phyloP scores from a whole-genome alignment of 2,113 vertebrate species.

The Brachionichthys hirsutus region DNA sequence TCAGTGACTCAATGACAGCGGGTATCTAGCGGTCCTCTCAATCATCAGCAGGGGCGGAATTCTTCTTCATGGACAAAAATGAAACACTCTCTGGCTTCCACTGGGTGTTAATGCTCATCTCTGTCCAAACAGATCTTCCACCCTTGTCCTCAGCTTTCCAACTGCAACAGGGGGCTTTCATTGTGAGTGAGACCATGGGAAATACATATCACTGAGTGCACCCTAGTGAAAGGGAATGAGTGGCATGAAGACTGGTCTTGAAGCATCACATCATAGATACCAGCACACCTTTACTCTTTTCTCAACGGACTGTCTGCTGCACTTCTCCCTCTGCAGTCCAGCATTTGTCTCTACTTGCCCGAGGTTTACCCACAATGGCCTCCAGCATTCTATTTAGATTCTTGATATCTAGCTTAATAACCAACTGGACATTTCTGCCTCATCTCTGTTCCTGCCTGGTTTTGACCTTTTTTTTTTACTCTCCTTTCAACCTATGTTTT shows the following conservation, averaged over 20 bases:
- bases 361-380: neutral
- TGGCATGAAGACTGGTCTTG: too few species aligned
- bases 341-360: neutral
- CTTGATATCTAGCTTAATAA: neutral
- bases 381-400: neutral
- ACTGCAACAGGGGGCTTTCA: too few species aligned
- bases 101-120: too few species aligned
- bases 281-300: neutral
- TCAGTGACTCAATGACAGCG: neutral
- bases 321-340: neutral
- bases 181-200: too few species aligned
- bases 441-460: neutral
- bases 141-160: too few species aligned
- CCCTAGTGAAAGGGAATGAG: too few species aligned
- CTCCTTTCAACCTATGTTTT: conserved; percentile 2
- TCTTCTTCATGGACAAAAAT: neutral
- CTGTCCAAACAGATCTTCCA: too few species aligned
- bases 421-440: neutral
- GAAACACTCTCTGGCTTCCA: too few species aligned
- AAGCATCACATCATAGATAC: neutral
- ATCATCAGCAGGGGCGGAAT: too few species aligned
- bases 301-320: neutral
- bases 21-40: neutral
- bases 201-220: too few species aligned
- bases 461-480: neutral